Percentiles rank a stretch among this genome's conserved stretches.
These are phyloP conservation scores for Trichogramma evanescens DNA, from an alignment of 2,888 invertebrate genomes.

Conservation along the genomic window DNA sequence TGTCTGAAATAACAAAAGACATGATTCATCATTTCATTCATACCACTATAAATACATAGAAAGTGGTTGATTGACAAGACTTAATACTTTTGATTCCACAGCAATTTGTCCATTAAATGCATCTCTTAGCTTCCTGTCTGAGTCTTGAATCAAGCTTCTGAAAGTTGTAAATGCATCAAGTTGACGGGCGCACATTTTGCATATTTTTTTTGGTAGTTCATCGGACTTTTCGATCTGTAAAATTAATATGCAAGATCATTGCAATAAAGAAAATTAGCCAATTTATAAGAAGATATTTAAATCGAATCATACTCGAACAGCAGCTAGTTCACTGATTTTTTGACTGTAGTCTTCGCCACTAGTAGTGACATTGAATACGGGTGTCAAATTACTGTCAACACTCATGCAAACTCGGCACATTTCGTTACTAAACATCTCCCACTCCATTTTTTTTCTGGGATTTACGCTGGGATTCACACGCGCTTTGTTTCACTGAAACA, in stretches of 20 bases:
- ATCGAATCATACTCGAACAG: slow-evolving; percentile 14
- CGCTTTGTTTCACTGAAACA: too few species aligned
- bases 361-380: slow-evolving; percentile 34
- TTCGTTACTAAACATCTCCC: slow-evolving; percentile 25
- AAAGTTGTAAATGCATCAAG: slow-evolving; percentile 40
- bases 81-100: not conserved
- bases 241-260: not conserved
- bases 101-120: slow-evolving; percentile 30
- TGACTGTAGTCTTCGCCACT: too few species aligned
- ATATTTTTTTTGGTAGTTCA: slow-evolving; percentile 40
- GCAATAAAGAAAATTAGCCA: not conserved
- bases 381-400: slow-evolving; percentile 35
- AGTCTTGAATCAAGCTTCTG: slow-evolving; percentile 37
- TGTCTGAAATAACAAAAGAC: too few species aligned
- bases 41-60: too few species aligned
- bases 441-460: slow-evolving; percentile 9
- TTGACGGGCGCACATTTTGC: slow-evolving; percentile 40
- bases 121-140: slow-evolving; percentile 36
- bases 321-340: too few species aligned
- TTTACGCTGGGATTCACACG: too few species aligned
- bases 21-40: too few species aligned
- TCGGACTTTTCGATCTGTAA: slow-evolving; percentile 38
- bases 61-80: too few species aligned
- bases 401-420: slow-evolving; percentile 45
- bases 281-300: not conserved